phyloP scores from a whole-genome alignment of 2,888 invertebrate genomes.

The Polymixis flavicincta region DNA sequence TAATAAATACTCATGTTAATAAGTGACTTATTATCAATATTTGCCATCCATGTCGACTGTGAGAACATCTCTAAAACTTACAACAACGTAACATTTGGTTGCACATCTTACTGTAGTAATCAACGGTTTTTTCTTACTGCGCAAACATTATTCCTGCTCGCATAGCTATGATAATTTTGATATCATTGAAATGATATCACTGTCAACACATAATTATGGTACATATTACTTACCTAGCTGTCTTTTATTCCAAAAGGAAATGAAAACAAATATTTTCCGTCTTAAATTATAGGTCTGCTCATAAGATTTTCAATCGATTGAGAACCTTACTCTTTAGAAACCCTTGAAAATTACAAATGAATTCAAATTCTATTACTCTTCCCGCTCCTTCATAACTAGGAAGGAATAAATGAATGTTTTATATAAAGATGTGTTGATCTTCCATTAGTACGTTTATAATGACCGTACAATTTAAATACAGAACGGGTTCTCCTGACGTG shows the following conservation, averaged over 20 bases:
- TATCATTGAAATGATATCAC: slow-evolving; percentile 2
- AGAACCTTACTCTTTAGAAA: not conserved
- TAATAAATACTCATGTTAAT: not conserved
- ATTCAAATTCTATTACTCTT: slow-evolving; percentile 13
- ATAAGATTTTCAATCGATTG: not conserved
- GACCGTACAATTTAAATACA: slow-evolving; percentile 67
- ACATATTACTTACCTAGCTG: not conserved
- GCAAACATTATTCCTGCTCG: slow-evolving; percentile 2
- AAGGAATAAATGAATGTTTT: slow-evolving; percentile 51
- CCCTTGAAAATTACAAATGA: not conserved
- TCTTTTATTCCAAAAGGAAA: not conserved
- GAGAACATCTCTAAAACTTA: slow-evolving; percentile 9
- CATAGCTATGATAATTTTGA: slow-evolving; percentile 2
- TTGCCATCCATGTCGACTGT: not conserved
- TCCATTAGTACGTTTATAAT: slow-evolving; percentile 63
- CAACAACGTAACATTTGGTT: not conserved
- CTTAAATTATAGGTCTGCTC: not conserved
- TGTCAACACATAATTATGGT: no score
- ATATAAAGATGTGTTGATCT: slow-evolving; percentile 64
- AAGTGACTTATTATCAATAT: not conserved
- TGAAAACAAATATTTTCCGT: not conserved
- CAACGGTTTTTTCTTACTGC: slow-evolving; percentile 8
- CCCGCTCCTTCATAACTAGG: slow-evolving; percentile 13
- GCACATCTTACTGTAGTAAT: not conserved
- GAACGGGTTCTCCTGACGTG: slow-evolving; percentile 64